Conservation (phyloP, 2,888 invertebrate species). For the Pristionchus exspectatus region DNA sequence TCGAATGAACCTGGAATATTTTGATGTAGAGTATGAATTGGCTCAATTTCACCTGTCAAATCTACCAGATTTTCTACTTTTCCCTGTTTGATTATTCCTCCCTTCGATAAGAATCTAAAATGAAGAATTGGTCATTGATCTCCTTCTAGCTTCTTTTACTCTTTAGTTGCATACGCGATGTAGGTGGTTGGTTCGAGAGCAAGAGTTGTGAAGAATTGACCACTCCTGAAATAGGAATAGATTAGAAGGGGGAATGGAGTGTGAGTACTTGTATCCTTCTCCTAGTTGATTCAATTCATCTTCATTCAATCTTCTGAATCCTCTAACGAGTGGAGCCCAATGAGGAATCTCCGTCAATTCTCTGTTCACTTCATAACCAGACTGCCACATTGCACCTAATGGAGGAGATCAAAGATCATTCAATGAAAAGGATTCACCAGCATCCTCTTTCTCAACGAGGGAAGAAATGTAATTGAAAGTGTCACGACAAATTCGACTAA, state of each 20-base stretch:
- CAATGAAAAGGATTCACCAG: not conserved
- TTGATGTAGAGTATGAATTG: not conserved
- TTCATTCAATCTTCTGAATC: conserved; percentile 42
- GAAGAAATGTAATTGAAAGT: conserved; percentile 49
- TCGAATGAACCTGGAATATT: conserved; percentile 56
- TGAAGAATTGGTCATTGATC: conserved; percentile 11
- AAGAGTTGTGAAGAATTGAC: conserved; percentile 65
- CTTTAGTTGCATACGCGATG: conserved; percentile 58
- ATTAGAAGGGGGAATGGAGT: not conserved
- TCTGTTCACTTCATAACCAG: conserved; percentile 42
- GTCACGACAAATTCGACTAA: conserved; percentile 28
- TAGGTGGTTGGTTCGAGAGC: conserved; percentile 65
- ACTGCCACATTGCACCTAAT: conserved; percentile 53
- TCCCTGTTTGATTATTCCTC: conserved; percentile 57
- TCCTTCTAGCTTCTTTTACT: conserved; percentile 25
- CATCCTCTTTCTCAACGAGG: not conserved
- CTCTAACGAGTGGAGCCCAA: conserved; percentile 48
- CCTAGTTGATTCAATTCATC: conserved; percentile 4
- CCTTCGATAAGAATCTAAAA: conserved; percentile 60
- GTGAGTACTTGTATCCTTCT: conserved; percentile 42
- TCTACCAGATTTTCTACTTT: conserved; percentile 57
- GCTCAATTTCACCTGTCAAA: conserved; percentile 30
- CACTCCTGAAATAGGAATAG: conserved; percentile 58
- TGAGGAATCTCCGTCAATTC: conserved; percentile 7
- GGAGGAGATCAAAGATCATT: conserved; percentile 7